phyloP scores from a whole-genome alignment of 2,113 vertebrate genomes.

The Podiceps cristatus region DNA sequence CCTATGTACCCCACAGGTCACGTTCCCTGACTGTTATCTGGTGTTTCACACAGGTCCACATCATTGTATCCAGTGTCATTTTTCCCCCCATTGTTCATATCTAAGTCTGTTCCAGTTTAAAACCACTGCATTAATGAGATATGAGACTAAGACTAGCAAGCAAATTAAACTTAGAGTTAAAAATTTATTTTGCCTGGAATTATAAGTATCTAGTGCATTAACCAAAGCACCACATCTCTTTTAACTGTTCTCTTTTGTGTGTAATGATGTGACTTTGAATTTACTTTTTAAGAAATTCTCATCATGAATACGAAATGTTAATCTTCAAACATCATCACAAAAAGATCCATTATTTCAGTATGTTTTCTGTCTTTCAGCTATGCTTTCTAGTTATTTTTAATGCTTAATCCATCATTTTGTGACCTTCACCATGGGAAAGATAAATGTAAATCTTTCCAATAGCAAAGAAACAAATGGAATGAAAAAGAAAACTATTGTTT shows the following conservation, averaged over 20 bases:
- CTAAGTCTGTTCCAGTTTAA: not conserved
- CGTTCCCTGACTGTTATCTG: too few relatives aligned
- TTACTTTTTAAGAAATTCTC: slow-evolving; percentile 35
- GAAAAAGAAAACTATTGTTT: slow-evolving; percentile 57
- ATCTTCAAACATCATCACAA: slow-evolving; percentile 9
- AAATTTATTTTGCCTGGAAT: not conserved
- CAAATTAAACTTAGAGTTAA: not conserved
- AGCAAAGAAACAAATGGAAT: slow-evolving; percentile 57
- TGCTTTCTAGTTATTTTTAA: slow-evolving; percentile 49
- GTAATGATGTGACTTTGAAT: slow-evolving; percentile 14
- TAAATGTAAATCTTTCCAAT: slow-evolving; percentile 69
- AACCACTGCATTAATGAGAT: not conserved
- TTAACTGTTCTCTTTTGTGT: slow-evolving; percentile 13
- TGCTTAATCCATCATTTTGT: slow-evolving; percentile 63
- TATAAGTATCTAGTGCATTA: not conserved
- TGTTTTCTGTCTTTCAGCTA: slow-evolving; percentile 22
- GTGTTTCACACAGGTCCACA: not conserved
- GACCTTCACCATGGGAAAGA: slow-evolving; percentile 63
- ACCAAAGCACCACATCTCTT: not conserved
- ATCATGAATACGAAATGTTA: not conserved
- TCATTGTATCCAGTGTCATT: not conserved
- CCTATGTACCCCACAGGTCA: accelerated
- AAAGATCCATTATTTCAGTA: slow-evolving; percentile 12
- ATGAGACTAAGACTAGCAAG: not conserved
- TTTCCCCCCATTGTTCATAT: accelerated